phyloP scores from a whole-genome alignment of 1,140 invertebrate genomes.

The Arctopsyche grandis region DNA sequence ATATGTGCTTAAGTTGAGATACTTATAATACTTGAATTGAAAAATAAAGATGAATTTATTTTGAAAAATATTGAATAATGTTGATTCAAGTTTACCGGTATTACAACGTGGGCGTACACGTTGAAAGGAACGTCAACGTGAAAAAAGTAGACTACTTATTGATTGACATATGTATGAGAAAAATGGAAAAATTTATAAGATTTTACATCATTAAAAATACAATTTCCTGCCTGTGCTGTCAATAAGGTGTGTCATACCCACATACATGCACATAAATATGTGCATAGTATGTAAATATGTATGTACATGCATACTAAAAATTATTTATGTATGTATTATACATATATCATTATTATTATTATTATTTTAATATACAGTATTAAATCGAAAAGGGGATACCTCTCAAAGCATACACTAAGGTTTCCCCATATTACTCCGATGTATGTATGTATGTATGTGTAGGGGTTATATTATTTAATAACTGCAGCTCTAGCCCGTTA shows the following conservation, averaged over 20 bases:
- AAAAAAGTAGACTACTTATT: conserved; percentile 35
- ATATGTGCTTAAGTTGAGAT: no score
- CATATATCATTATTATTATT: conserved; percentile 11
- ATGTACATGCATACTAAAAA: no score
- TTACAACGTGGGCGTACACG: not conserved
- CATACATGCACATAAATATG: not conserved
- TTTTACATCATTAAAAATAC: conserved; percentile 45
- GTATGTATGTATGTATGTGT: not conserved
- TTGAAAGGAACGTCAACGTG: conserved; percentile 12
- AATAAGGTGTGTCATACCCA: conserved; percentile 18
- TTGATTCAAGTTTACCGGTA: not conserved
- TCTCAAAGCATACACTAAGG: not conserved
- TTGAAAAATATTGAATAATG: not conserved
- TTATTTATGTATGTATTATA: no score
- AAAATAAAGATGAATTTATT: no score
- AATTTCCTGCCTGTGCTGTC: conserved; percentile 51
- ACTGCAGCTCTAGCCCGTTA: conserved; percentile 40
- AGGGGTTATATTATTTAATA: conserved; percentile 47
- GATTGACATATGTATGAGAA: conserved; percentile 41
- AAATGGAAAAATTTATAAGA: conserved; percentile 49
- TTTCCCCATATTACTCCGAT: not conserved
- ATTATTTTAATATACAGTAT: not conserved
- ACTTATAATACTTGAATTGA: no score
- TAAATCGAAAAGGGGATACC: no score
- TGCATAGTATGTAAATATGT: not conserved